Evolutionary conservation across 2,113 vertebrate genomes (phyloP).

Genomic region (Channa argus): DNA sequence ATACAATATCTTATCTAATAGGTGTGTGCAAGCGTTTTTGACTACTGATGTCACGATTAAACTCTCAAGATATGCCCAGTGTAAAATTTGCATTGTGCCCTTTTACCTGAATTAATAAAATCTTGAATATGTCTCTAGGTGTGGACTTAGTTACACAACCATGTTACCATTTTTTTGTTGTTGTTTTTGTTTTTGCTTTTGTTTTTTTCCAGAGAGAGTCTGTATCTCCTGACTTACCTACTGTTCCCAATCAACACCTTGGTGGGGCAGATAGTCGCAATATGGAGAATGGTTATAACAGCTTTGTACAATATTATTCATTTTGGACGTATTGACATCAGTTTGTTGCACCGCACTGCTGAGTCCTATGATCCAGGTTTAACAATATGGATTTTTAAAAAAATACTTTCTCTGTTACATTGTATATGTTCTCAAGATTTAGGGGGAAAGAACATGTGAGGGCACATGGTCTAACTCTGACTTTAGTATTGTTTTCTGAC

Average conservation of each 20-base stretch:
- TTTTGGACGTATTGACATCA: conserved; percentile 88
- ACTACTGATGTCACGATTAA: too few relatives aligned
- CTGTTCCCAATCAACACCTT: conserved; percentile 89
- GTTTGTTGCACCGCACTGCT: conserved; percentile 82
- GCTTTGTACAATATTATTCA: conserved; percentile 88
- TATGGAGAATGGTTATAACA: conserved; percentile 87
- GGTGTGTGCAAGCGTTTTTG: too few relatives aligned
- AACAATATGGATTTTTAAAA: too few relatives aligned
- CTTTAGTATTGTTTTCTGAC: not conserved
- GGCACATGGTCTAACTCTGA: not conserved
- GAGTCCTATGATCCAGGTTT: conserved; percentile 88
- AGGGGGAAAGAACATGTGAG: not conserved
- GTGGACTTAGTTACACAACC: too few relatives aligned
- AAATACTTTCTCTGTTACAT: too few relatives aligned
- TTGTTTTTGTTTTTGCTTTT: too few relatives aligned
- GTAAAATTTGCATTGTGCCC: not conserved
- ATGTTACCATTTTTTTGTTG: too few relatives aligned
- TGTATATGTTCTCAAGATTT: too few relatives aligned
- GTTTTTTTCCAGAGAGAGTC: conserved; percentile 77
- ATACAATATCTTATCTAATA: too few relatives aligned
- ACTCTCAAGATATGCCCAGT: too few relatives aligned
- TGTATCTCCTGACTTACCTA: conserved; percentile 86
- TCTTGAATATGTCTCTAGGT: too few relatives aligned
- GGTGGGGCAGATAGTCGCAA: conserved; percentile 78
- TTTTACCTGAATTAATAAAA: conserved; percentile 1